phyloP scores from a whole-genome alignment of 2,113 vertebrate species.

The Vimba vimba region DNA sequence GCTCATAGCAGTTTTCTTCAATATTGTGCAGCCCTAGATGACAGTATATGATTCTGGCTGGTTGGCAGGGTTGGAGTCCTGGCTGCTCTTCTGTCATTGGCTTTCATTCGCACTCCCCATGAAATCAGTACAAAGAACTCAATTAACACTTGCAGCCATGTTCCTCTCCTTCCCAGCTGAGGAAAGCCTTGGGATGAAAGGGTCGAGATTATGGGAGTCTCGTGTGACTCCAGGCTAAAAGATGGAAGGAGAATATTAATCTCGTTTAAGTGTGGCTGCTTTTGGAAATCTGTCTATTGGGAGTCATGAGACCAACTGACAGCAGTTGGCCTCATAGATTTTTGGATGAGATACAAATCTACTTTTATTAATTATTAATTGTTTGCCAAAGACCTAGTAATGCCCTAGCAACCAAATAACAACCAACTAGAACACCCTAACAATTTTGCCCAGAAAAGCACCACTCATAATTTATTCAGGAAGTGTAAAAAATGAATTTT shows the following conservation, averaged over 20 bases:
- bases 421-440: not conserved
- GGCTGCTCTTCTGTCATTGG: not conserved
- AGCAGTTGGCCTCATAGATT: not conserved
- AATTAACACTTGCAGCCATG: slow-evolving; percentile 15
- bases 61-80: not conserved
- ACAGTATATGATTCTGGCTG: not conserved
- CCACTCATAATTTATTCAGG: not conserved
- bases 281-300: not conserved
- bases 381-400: not conserved
- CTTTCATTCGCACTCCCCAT: slow-evolving; percentile 7
- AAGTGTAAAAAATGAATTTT: no score
- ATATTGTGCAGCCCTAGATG: not conserved
- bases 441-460: not conserved
- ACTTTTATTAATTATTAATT: not conserved
- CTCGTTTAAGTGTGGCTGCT: not conserved
- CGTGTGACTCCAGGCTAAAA: not conserved
- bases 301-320: not conserved
- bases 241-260: slow-evolving; percentile 10
- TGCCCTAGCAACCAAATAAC: not conserved
- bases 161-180: not conserved
- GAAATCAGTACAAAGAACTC: slow-evolving; percentile 30
- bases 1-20: no score
- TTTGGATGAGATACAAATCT: not conserved
- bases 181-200: not conserved
- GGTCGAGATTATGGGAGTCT: not conserved